Evolutionary conservation across 2,888 invertebrate species (phyloP).

Genomic region (Drosophila seclusa): DNA sequence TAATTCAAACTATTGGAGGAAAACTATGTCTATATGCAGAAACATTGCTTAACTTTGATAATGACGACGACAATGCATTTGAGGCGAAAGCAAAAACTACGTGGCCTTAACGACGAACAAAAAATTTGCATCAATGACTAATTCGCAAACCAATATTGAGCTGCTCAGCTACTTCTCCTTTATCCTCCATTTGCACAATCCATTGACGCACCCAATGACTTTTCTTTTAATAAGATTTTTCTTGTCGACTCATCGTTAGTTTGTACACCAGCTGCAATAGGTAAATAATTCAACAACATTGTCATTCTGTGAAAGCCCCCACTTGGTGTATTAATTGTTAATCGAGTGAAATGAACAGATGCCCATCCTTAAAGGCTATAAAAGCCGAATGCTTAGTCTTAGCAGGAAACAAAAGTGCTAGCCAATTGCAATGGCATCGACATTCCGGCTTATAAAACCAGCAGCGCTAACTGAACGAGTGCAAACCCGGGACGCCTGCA

Average conservation of each 20-base stretch:
- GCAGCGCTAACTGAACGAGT: slow-evolving; percentile 50
- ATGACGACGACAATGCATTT: background rate
- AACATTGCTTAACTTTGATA: background rate
- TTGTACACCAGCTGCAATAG: background rate
- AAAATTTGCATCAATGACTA: background rate
- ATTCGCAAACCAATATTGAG: background rate
- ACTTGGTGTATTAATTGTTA: slow-evolving; percentile 11
- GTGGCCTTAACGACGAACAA: too few species aligned
- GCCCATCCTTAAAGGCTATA: slow-evolving; percentile 29
- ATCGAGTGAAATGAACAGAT: slow-evolving; percentile 50
- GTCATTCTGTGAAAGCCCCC: background rate
- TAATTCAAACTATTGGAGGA: background rate
- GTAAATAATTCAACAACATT: background rate
- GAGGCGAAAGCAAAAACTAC: too few species aligned
- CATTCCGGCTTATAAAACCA: slow-evolving; percentile 49
- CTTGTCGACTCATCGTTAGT: background rate
- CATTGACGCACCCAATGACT: background rate
- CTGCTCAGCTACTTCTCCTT: background rate
- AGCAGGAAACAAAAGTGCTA: background rate
- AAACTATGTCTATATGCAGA: background rate
- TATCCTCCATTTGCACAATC: background rate
- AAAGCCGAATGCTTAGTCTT: slow-evolving; percentile 10
- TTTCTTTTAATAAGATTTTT: background rate
- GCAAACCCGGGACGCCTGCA: slow-evolving; percentile 48
- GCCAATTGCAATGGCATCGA: slow-evolving; percentile 10